phyloP scores from a whole-genome alignment of 2,113 vertebrate species.

The Colossoma macropomum region DNA sequence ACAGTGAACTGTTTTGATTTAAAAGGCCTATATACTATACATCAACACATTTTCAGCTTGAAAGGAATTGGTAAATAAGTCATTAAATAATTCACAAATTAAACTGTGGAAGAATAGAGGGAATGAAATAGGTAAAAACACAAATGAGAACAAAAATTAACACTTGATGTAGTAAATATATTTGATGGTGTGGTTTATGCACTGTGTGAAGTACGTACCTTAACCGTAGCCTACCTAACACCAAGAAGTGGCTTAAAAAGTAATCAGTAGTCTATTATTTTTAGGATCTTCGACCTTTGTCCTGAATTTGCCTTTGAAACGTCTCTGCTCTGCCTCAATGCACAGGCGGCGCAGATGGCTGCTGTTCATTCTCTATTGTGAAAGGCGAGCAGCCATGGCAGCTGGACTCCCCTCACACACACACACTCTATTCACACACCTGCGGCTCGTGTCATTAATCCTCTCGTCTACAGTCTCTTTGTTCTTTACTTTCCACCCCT shows the following conservation, averaged over 20 bases:
- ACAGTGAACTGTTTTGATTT: no score
- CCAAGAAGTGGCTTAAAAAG: neutral
- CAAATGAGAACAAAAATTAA: no score
- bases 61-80: no score
- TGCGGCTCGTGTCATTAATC: neutral
- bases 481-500: neutral
- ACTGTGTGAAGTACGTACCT: no score
- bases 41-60: no score
- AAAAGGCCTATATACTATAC: no score
- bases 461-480: neutral
- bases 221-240: no score
- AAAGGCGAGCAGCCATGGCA: neutral
- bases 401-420: neutral
- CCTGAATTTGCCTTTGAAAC: neutral
- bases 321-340: neutral
- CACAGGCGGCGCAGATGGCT: neutral
- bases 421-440: neutral
- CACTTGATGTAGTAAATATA: no score
- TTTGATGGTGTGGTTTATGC: no score
- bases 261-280: neutral
- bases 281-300: neutral
- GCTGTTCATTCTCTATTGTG: neutral
- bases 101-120: no score
- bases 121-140: no score
- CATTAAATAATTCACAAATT: no score